Percentiles rank a stretch among this genome's conserved stretches.
Conservation (phyloP, 2,113 vertebrate genomes). For the Glareola pratincola region DNA sequence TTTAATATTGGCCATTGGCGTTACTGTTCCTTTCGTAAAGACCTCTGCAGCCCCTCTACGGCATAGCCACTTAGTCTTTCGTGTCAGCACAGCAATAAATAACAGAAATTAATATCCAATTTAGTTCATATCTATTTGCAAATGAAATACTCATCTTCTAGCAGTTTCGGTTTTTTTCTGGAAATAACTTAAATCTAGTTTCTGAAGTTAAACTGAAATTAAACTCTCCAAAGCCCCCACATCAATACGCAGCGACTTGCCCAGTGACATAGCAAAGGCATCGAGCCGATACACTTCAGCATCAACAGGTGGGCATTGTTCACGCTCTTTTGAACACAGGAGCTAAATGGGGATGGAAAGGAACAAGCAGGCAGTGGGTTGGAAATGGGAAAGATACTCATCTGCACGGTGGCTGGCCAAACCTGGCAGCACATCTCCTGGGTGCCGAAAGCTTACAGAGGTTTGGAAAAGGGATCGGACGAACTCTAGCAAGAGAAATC, state of each 20-base stretch:
- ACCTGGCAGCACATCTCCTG: background rate
- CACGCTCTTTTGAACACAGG: background rate
- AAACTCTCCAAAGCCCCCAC: accelerated
- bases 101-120: background rate
- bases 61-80: background rate
- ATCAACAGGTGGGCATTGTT: background rate
- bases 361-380: background rate
- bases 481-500: background rate
- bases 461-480: background rate
- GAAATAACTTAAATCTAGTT: background rate
- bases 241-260: background rate
- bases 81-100: background rate
- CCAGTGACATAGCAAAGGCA: background rate
- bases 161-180: background rate
- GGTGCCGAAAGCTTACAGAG: background rate
- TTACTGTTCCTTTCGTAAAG: background rate
- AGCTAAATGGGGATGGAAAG: background rate
- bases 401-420: background rate
- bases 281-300: background rate
- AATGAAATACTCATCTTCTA: background rate
- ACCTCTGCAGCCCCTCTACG: background rate
- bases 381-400: background rate
- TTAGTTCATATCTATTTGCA: background rate
- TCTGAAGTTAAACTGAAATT: background rate
- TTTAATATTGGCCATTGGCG: background rate